Conservation (phyloP, 1,140 invertebrate genomes). For the Nephila pilipes region DNA sequence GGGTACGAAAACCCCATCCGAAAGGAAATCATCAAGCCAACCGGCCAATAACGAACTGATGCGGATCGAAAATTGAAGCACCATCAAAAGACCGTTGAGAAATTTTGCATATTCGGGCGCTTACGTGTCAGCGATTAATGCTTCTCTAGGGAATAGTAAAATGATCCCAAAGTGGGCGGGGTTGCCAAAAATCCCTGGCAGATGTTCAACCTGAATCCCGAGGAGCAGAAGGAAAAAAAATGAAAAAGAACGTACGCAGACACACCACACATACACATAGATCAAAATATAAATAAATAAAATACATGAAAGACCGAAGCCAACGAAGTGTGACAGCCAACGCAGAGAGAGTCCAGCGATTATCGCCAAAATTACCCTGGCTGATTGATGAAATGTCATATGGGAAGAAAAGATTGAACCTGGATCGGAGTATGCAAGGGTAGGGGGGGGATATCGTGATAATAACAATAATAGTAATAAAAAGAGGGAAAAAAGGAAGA, state of each 20-base stretch:
- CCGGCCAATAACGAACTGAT: neutral
- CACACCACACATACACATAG: conserved; percentile 65
- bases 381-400: conserved; percentile 76
- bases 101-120: conserved; percentile 40
- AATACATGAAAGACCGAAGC: conserved; percentile 53
- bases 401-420: conserved; percentile 75
- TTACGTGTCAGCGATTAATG: conserved; percentile 19
- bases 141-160: conserved; percentile 59
- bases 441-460: neutral
- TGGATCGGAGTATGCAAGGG: conserved; percentile 30
- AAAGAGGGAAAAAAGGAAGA: conserved; percentile 33
- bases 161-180: conserved; percentile 69
- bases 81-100: neutral
- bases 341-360: conserved; percentile 64
- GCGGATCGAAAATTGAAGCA: neutral
- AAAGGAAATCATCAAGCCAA: neutral
- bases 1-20: too few species aligned
- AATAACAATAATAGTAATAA: conserved; percentile 74
- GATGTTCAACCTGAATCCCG: conserved; percentile 73
- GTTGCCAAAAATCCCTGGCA: conserved; percentile 71
- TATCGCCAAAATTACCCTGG: conserved; percentile 76
- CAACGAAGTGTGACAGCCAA: conserved; percentile 70
- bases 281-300: conserved; percentile 77
- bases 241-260: conserved; percentile 9
- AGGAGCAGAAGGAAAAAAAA: neutral